Base-by-base conservation (phyloP, 2,888 invertebrate genomes). In the Keiferia lycopersicella region DNA sequence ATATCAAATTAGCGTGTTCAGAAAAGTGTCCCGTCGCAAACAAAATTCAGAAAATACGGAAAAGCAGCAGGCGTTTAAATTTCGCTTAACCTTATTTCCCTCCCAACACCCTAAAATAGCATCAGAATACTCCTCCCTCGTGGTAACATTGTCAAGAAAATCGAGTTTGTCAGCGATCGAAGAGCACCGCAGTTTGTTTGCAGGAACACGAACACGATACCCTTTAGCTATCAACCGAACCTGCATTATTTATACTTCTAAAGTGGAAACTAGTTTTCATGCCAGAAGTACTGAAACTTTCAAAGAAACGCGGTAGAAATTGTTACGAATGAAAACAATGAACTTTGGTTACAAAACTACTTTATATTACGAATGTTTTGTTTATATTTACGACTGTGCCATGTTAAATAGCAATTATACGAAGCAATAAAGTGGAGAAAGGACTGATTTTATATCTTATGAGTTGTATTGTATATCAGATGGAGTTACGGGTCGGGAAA, bases 81-180 rank as follows among this genome's bases (percentile, higher is more conserved):
- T 51, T 56, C 58, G 26, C 18, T 60, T 60, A 60, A 60, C 41
- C 60, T 45, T 60, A 60, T 60, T 60, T 60, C 60, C 60, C 22
- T n/a, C 45, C 22, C 41, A 59, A 20, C 59, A 26, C 41, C 45
- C 60, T 58, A 22, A 60, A 45, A 60, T 45, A 61, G 45, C 61
- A 30, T 30, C 16, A 63, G 53, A 39, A 26, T 51, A 34, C 56
- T 38, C 30, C 34, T 41, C 39, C 41, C 56, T 39, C 70, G 73
- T 68, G 68, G 71, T 80, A 82, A 83, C 75, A 75, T 77, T 71
- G 75, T 79, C 71, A 75, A 68, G 77, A 65, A 82, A 82, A 85
- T 85, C 78, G 73, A 79, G 73, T 82, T 83, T 78, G 68, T 67
- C 41, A 63, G 67, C 69, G 76, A 75, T 73, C 64, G 69, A 70